Evolutionary conservation across 2,888 invertebrate genomes (phyloP), one percentile per base, ranked within the genome.

Genomic region (Catocala fraxini): DNA sequence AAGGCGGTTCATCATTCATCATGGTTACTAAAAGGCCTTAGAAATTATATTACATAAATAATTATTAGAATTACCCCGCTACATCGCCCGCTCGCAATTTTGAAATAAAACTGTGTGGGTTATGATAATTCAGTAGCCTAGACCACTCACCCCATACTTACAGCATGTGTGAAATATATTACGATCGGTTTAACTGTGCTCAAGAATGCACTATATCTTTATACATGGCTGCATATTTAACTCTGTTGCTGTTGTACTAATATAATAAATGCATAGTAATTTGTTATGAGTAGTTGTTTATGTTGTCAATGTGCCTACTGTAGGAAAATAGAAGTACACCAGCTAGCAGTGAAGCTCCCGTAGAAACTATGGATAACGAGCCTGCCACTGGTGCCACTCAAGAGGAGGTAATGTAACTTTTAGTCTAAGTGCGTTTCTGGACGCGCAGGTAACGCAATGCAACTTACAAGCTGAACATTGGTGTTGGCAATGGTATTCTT

Each of bases 1-100:
- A 99, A 98, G 92, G 98, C 98, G 41, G 96, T 99, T 56, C 99
- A 99, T 88, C 95, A 25, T 1, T 25, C 25, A 25, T 25, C 25
- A 25, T 25, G 4, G 25, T 25, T 25, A 25, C 25, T 25, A 25
- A 25, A 25, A 25, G 25, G 25, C 1, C 25, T 25, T 25, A 25
- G 25, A 25, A 25, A 25, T 25, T 25, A 25, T 25, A 25, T 25
- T 25, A 25, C 25, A 25, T 3, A 25, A 25, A 3, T 4, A 25
- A 25, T 25, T 25, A 1, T 25, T 25, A 25, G 25, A 25, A 25
- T 25, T 25, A 25, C 25, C 1, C 4, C 25, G 25, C 25, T 25
- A 25, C 25, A 25, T 25, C 25, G 25, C 25, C 15, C 15, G 15
- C 15, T 15, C 15, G 15, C 2, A 15, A 25, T 25, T 25, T 25